Evolutionary conservation across 2,113 vertebrate species (phyloP).

Genomic region (Athene noctua): DNA sequence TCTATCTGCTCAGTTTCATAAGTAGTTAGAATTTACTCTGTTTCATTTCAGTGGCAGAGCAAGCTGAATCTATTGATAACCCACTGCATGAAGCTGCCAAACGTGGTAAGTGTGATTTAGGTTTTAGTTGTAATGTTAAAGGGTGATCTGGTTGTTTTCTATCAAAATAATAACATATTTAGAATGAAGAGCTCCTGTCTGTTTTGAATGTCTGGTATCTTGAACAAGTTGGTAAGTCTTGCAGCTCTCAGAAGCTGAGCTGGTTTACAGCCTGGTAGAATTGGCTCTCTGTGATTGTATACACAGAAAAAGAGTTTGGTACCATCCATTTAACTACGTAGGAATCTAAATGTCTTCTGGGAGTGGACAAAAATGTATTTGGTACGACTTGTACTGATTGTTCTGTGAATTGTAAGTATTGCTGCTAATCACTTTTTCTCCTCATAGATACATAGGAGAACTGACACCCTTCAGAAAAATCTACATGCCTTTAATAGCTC

Average conservation of each 20-base stretch:
- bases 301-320: not conserved
- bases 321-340: not conserved
- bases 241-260: not conserved
- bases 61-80: slow-evolving; percentile 95
- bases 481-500: not conserved
- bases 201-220: not conserved
- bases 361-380: not conserved
- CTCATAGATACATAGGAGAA: not conserved
- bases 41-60: slow-evolving; percentile 87
- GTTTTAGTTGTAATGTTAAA: not conserved
- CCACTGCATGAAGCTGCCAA: slow-evolving; percentile 97
- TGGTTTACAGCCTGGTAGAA: not conserved
- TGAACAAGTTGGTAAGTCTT: not conserved
- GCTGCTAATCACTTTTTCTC: not conserved
- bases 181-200: not conserved
- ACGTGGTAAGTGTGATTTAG: slow-evolving; percentile 79
- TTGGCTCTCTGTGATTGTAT: not conserved
- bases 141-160: not conserved
- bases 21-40: not conserved
- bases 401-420: not conserved
- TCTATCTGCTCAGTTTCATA: not conserved
- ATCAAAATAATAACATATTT: not conserved
- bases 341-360: not conserved
- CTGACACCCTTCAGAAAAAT: not conserved
- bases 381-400: not conserved